Conservation (phyloP, 2,113 vertebrate genomes). For the Dicrurus megarhynchus region DNA sequence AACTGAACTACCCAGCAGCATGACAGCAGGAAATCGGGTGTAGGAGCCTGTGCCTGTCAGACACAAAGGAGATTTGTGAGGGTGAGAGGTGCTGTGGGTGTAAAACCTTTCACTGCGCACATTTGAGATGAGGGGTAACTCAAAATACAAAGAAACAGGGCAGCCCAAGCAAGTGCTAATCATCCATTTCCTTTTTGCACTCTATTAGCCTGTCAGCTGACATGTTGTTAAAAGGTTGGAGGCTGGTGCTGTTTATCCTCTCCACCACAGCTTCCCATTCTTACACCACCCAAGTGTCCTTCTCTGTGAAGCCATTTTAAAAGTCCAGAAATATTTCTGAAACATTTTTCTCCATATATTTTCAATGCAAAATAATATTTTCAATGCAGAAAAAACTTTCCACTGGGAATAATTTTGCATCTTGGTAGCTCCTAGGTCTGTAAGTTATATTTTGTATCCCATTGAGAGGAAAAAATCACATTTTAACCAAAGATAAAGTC, state of each 20-base stretch:
- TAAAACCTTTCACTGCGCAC: neutral
- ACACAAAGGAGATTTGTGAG: neutral
- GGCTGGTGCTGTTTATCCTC: neutral
- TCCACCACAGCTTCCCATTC: neutral
- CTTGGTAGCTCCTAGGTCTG: neutral
- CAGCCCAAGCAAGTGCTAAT: neutral
- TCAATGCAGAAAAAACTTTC: neutral
- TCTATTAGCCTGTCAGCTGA: neutral
- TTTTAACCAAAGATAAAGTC: constrained; percentile 1
- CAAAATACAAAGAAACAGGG: neutral
- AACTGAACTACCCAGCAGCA: neutral
- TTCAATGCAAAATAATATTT: neutral
- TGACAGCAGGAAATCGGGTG: neutral
- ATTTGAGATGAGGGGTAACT: neutral
- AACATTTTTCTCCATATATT: neutral
- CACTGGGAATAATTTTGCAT: neutral
- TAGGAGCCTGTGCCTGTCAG: neutral
- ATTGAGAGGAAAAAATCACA: neutral
- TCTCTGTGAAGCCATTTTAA: neutral
- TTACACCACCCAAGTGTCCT: neutral
- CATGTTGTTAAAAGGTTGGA: neutral
- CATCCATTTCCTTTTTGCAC: neutral
- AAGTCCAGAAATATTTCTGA: neutral
- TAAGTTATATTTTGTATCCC: neutral
- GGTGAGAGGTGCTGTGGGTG: neutral